phyloP scores from a whole-genome alignment of 1,140 invertebrate species.

The Planococcus citri region DNA sequence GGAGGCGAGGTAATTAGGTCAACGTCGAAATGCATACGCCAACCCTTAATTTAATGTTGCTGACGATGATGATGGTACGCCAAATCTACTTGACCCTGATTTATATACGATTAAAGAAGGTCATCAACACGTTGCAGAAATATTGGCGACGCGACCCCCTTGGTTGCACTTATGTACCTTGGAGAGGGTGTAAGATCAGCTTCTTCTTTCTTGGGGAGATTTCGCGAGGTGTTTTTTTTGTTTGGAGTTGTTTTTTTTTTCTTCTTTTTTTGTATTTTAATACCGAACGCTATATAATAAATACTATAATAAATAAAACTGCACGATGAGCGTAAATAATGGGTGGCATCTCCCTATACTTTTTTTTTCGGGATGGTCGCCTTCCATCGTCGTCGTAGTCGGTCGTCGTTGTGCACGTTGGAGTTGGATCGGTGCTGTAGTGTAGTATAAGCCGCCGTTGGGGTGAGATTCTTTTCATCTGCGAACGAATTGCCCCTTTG shows the following conservation, averaged over 20 bases:
- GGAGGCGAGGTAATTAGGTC: not conserved
- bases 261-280: not conserved
- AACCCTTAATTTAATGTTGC: not conserved
- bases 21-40: too few relatives aligned
- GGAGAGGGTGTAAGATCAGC: too few relatives aligned
- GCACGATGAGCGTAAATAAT: constrained; percentile 6
- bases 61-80: not conserved
- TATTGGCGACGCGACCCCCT: too few relatives aligned
- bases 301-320: not conserved
- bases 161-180: too few relatives aligned
- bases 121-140: not conserved
- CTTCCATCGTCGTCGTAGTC: not conserved
- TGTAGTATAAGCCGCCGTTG: too few relatives aligned
- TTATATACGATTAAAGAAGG: not conserved
- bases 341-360: not conserved
- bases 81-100: not conserved
- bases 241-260: not conserved
- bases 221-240: too few relatives aligned
- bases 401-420: not conserved
- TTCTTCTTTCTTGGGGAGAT: too few relatives aligned
- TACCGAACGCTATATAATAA: not conserved
- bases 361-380: not conserved
- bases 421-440: too few relatives aligned
- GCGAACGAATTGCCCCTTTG: not conserved
- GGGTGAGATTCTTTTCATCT: constrained; percentile 7